These are phyloP conservation scores for Ferrisia virgata DNA, from an alignment of 2,888 invertebrate species.

Conservation along the genomic window DNA sequence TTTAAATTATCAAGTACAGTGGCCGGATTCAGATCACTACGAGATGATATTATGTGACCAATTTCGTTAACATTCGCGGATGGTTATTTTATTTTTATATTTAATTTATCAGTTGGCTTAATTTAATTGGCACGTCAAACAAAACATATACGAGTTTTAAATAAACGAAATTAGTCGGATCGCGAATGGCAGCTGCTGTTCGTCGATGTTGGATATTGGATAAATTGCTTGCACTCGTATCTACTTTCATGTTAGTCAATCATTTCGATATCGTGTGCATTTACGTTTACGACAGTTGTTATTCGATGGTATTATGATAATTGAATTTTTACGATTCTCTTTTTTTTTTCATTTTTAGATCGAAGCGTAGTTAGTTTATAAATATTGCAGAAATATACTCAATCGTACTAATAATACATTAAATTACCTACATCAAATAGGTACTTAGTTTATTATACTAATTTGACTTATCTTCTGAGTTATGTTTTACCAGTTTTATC, in stretches of 20 bases:
- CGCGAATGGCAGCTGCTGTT: slow-evolving; percentile 27
- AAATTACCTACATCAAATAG: too few species aligned
- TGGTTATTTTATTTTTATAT: background rate
- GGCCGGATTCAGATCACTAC: background rate
- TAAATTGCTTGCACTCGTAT: background rate
- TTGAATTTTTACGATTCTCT: slow-evolving; percentile 22
- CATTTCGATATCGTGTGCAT: slow-evolving; percentile 12
- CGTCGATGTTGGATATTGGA: slow-evolving; percentile 9
- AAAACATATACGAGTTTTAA: slow-evolving; percentile 33
- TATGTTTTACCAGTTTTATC: background rate
- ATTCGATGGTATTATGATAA: slow-evolving; percentile 14
- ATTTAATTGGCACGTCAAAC: slow-evolving; percentile 31
- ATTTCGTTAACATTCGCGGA: background rate
- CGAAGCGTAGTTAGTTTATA: background rate
- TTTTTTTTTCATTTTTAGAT: background rate
- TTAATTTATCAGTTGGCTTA: background rate
- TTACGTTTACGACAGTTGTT: slow-evolving; percentile 25
- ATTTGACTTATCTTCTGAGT: background rate
- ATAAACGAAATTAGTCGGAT: slow-evolving; percentile 19
- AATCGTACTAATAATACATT: background rate
- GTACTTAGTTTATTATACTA: background rate
- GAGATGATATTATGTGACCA: background rate
- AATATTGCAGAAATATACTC: background rate
- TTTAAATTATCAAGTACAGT: background rate
- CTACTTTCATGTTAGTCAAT: background rate